Percentiles rank a stretch among this genome's conserved stretches.
phyloP scores from a whole-genome alignment of 2,113 vertebrate genomes.

The Macquaria australasica region DNA sequence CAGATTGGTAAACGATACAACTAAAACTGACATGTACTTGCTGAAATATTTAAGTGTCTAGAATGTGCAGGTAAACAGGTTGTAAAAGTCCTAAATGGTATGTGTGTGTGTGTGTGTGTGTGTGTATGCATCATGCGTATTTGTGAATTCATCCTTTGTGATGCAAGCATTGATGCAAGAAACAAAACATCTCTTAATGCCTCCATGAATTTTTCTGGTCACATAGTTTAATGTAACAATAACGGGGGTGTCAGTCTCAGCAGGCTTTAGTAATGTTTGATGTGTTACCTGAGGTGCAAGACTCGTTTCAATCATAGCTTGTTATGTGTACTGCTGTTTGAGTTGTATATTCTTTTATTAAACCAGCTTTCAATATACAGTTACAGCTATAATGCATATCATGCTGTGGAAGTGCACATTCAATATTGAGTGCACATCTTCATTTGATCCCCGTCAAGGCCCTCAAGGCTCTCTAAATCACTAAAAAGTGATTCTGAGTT shows the following conservation, averaged over 20 bases:
- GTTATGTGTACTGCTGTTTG: background rate
- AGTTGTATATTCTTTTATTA: background rate
- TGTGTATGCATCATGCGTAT: background rate
- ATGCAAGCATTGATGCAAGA: constrained; percentile 23
- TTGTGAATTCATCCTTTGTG: constrained; percentile 23
- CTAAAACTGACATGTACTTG: constrained; percentile 46
- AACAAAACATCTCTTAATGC: constrained; percentile 8
- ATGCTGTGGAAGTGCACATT: background rate
- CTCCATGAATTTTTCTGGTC: constrained; percentile 15
- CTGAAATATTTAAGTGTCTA: constrained; percentile 38
- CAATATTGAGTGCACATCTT: background rate
- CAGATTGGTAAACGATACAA: constrained; percentile 42
- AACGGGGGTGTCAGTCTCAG: constrained; percentile 9
- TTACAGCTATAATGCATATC: background rate
- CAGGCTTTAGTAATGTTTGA: constrained; percentile 1
- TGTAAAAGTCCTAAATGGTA: constrained; percentile 14
- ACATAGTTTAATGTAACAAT: constrained; percentile 15
- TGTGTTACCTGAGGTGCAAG: background rate
- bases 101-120: background rate
- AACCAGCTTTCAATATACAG: background rate
- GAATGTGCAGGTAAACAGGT: constrained; percentile 45
- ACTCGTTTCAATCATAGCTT: constrained; percentile 2
- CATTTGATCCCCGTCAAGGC: constrained; percentile 1
- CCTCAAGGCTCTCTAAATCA: background rate
- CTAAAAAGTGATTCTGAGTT: background rate